Percentiles rank a stretch among this genome's conserved stretches.
These are phyloP conservation scores for Teleopsis dalmanni DNA, from an alignment of 1,140 invertebrate species.

Conservation along the genomic window DNA sequence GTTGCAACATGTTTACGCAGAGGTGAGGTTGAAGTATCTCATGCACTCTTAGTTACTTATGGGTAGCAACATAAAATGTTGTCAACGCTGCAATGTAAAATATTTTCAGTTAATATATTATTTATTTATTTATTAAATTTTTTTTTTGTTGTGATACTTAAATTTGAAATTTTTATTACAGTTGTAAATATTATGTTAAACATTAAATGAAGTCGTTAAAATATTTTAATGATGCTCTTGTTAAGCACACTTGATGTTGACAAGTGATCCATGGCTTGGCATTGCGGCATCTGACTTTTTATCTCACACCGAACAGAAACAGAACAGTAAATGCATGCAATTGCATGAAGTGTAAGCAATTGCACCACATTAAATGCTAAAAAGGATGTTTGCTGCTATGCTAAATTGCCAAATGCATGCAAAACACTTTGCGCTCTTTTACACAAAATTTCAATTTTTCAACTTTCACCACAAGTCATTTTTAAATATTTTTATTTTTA, in stretches of 20 bases:
- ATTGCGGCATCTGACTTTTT: constrained; percentile 3
- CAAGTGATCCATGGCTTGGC: background rate
- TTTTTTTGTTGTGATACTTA: too few species aligned
- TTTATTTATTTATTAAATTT: background rate
- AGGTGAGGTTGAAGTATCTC: background rate
- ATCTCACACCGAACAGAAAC: constrained; percentile 1
- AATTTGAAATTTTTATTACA: constrained; percentile 3
- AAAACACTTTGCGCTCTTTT: too few species aligned
- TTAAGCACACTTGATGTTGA: constrained; percentile 16
- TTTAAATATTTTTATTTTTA: too few species aligned
- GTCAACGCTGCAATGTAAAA: background rate
- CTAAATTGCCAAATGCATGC: constrained; percentile 36
- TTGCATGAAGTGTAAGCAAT: constrained; percentile 15
- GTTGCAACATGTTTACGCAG: background rate
- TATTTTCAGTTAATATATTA: background rate
- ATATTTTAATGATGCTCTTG: constrained; percentile 38
- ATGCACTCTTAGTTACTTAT: background rate
- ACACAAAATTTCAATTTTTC: too few species aligned
- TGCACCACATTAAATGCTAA: constrained; percentile 30
- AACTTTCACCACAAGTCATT: too few species aligned
- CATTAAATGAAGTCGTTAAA: constrained; percentile 40
- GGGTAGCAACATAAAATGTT: background rate
- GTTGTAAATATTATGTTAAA: constrained; percentile 39
- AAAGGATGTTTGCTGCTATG: constrained; percentile 41
- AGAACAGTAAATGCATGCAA: too few species aligned